Base-by-base conservation (phyloP, 1,140 invertebrate genomes). In the Nymphalis io region DNA sequence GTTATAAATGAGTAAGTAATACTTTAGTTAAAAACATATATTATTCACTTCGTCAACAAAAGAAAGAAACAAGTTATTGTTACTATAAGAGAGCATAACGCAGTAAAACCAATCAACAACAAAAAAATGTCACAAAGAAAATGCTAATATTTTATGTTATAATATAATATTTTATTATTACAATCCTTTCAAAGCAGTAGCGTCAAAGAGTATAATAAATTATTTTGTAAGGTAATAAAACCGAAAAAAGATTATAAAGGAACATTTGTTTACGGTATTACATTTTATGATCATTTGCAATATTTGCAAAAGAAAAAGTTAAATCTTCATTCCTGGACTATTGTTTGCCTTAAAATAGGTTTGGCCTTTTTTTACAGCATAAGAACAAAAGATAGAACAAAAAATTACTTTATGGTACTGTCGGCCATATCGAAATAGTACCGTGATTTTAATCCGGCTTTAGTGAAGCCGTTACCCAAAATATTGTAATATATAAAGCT, bases 351-450 rank as follows among this genome's bases (percentile, higher is more conserved):
- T 2, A 46, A 46, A 46, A 4, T 55, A 55, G 51, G 51, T 23
- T 55, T 27, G 23, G 51, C 23, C 51, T 55, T 55, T 55, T 23
- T 55, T 55, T 55, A 53, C 44, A 46, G 44, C 15, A 46, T 18
- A 10, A 46, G 44, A n/a, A 46, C 15, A 46, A 46, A 15, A n/a
- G 16, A 33, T 8, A 33, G 5, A 8, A 33, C 5, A 33, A 5
- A 8, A 33, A 8, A 5, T 33, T 8, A 33, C 15, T n/a, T 42
- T 42, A 42, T 42, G 11, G 12, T n/a, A 42, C 12, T 42, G 40
- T 42, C 40, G 40, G 40, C 15, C 13, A 42, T 4, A 8, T 33
- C 23, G 23, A 33, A 8, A 33, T 33, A 33, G 27, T 33, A 33
- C 27, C 6, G 10, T 8, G 27, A 33, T 33, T 33, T 33, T 33